Base-by-base conservation (phyloP, 2,113 vertebrate genomes). In the Redunca redunca region DNA sequence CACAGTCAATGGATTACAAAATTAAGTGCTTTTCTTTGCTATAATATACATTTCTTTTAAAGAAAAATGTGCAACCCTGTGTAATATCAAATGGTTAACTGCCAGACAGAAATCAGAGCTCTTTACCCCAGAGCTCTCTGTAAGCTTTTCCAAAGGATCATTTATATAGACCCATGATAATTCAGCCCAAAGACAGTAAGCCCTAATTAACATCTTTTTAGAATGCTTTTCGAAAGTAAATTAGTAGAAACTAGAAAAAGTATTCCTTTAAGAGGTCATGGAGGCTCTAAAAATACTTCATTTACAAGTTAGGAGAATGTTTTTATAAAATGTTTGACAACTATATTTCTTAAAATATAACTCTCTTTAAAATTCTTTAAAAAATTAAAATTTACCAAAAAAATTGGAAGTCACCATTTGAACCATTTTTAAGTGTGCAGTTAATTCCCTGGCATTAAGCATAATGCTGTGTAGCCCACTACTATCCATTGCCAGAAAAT, bases 11-110 rank as follows among this genome's bases (percentile, higher is more conserved):
- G 33, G 84, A 84, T 95, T 92, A 90, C 30, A 33, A 95, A 94
- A 86, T 91, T 50, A 62, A 80, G 52, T 81, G 12, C 46, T 77
- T 98, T 94, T 91, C 88, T 95, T 95, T 94, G 21, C 89, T 88
- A 90, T 96, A 92, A 46, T n/a, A 88, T 92, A 48, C 8, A 85
- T 52, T 82, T 92, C 60, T 90, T 74, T 80, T 88, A 52, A 92
- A 89, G 15, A 84, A 58, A 92, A 85, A 26, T 86, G 53, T 28
- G 2, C 87, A 57, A 40, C n/a, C 64, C 23, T 96, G 50, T 19
- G 28, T 78, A 62, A 21, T 94, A 94, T 91, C 52, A 90, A 50
- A 53, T 58, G 85, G 48, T 60, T 92, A 78, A 87, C 53, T 93
- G 28, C 60, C 40, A 93, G 88, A 92, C 1, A 92, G 67, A 89